Evolutionary conservation across 2,888 invertebrate species (phyloP).

Genomic region (Apomyelois bistriatella): DNA sequence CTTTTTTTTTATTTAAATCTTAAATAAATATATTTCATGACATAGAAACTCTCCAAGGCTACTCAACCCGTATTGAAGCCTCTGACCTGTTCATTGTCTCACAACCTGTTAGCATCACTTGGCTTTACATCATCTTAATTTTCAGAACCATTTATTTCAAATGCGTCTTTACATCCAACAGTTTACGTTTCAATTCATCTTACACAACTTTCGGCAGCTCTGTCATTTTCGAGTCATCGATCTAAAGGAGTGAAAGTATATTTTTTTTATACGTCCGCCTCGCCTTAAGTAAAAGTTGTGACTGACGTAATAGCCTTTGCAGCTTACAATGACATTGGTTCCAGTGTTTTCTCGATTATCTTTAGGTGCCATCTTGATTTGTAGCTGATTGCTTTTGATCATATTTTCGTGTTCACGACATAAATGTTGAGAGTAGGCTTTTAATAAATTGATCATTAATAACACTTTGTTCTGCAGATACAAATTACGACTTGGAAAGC

Average conservation of each 20-base stretch:
- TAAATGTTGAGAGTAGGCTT: background rate
- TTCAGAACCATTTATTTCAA: constrained; percentile 16
- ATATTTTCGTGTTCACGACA: background rate
- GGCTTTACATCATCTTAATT: constrained; percentile 20
- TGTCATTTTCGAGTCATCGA: constrained; percentile 34
- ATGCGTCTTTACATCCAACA: constrained; percentile 18
- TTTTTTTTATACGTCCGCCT: constrained; percentile 67
- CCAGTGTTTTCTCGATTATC: constrained; percentile 28
- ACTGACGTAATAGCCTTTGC: constrained; percentile 62
- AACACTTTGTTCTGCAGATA: background rate
- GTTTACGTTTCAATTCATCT: constrained; percentile 25
- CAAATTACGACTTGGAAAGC: no score
- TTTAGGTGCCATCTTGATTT: constrained; percentile 8
- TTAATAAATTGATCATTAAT: background rate
- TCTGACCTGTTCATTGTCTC: constrained; percentile 61
- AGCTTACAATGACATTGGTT: constrained; percentile 35
- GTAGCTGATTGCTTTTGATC: constrained; percentile 5
- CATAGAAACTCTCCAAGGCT: constrained; percentile 25
- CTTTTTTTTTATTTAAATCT: no score
- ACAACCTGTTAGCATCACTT: constrained; percentile 33
- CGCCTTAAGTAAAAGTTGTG: constrained; percentile 65
- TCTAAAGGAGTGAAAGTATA: constrained; percentile 65
- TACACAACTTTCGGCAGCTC: constrained; percentile 20
- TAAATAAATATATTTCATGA: constrained; percentile 13
- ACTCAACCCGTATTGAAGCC: constrained; percentile 43